Conservation (phyloP, 2,797 vertebrate species). For the Podargus strigoides region DNA sequence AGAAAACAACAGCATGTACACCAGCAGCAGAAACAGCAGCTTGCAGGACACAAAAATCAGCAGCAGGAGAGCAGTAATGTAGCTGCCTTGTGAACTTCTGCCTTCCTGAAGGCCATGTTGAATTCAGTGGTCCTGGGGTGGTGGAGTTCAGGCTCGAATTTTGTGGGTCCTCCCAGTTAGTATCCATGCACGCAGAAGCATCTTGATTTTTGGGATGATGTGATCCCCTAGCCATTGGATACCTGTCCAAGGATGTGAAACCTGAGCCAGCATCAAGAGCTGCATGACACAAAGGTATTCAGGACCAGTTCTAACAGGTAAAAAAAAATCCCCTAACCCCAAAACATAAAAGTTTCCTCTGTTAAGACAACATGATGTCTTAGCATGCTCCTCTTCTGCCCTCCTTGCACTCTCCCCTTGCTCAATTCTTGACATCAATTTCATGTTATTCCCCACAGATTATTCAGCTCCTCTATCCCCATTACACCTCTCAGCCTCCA, state of each 20-base stretch:
- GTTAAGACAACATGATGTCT: neutral
- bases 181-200: neutral
- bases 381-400: neutral
- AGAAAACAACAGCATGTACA: neutral
- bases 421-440: neutral
- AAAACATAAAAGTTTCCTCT: neutral
- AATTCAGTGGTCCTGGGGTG: neutral
- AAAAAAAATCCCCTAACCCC: neutral
- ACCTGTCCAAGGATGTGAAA: neutral
- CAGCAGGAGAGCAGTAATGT: neutral
- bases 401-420: neutral
- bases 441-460: neutral
- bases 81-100: neutral
- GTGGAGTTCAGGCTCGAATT: neutral
- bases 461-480: neutral
- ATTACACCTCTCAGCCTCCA: neutral
- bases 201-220: neutral
- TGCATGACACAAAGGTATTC: neutral
- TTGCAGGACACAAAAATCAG: neutral
- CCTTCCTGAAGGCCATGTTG: neutral
- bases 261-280: conserved; percentile 11
- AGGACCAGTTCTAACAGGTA: conserved; percentile 36
- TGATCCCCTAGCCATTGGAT: neutral
- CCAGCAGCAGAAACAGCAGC: neutral
- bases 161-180: neutral